Evolutionary conservation across 2,888 invertebrate genomes (phyloP), one percentile per base, ranked within the genome.

Genomic region (Petrophora chlorosata): DNA sequence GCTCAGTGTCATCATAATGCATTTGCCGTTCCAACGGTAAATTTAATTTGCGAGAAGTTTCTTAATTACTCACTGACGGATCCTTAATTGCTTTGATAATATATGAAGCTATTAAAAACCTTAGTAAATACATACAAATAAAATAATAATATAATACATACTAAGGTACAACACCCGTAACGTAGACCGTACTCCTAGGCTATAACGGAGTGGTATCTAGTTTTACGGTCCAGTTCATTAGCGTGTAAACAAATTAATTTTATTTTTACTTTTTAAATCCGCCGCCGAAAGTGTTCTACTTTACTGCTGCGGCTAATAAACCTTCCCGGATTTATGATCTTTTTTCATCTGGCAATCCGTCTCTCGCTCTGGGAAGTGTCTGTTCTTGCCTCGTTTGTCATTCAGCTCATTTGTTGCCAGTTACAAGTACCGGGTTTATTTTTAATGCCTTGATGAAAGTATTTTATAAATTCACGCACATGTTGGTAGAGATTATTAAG

Each of bases 211-310:
- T 30, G 34, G 30, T 43, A 41, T 44, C 34, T 35, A 51, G 45
- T 50, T 59, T 54, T 29, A 63, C 61, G 38, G 53, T 52, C 32
- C 61, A 53, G 56, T 63, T 44, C 56, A 61, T 59, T 45, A 48
- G 38, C 22, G 26, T 47, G 53, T 64, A 56, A 67, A 65, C 59
- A 59, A 54, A 64, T 59, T 59, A 55, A 54, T 53, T 53, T 48
- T 49, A 32, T 58, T 47, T 49, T 53, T 56, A 17, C 23, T 16
- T 53, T 25, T 53, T 45, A 19, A 39, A 35, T 29, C 19, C 25
- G 29, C 17, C 39, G 23, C 23, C 25, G 45, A 30, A 17, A 28
- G 38, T 19, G 26, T 28, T 33, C 51, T 5, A 9, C 5, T 32
- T 57, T 51, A 54, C 47, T 19, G 25, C 19, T 13, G 52, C 28